Evolutionary conservation across 2,113 vertebrate genomes (phyloP).

Genomic region (Muntiacus reevesi): DNA sequence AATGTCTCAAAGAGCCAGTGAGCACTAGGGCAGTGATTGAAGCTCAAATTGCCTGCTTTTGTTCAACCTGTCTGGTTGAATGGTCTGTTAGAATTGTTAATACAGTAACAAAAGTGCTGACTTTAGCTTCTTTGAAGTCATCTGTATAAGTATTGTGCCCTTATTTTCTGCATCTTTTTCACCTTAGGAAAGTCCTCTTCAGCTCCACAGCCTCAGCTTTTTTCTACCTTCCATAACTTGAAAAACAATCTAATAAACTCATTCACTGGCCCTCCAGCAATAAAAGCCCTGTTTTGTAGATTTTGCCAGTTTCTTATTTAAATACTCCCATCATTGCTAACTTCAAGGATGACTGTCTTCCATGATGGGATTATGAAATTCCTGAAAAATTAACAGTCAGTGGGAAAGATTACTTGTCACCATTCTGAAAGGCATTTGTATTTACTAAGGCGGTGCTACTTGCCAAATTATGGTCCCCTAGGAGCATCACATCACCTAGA

Average conservation of each 20-base stretch:
- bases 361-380: background rate
- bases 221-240: background rate
- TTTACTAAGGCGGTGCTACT: background rate
- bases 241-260: background rate
- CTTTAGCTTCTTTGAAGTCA: background rate
- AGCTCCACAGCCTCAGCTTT: background rate
- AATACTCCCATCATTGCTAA: background rate
- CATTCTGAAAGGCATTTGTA: background rate
- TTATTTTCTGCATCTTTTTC: background rate
- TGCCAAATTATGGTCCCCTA: background rate
- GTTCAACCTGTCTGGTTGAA: background rate
- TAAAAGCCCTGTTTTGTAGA: background rate
- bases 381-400: background rate
- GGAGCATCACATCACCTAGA: background rate
- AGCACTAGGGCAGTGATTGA: background rate
- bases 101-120: background rate
- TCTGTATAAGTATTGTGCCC: background rate
- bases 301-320: background rate
- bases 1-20: background rate
- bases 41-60: background rate
- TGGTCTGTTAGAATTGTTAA: background rate
- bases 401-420: background rate
- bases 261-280: background rate
- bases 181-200: background rate
- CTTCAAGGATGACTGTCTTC: background rate